A percentile compares a stretch with the other conserved stretches of the same genome.
Conservation (phyloP, 1,140 invertebrate genomes). For the Drosophila subobscura region DNA sequence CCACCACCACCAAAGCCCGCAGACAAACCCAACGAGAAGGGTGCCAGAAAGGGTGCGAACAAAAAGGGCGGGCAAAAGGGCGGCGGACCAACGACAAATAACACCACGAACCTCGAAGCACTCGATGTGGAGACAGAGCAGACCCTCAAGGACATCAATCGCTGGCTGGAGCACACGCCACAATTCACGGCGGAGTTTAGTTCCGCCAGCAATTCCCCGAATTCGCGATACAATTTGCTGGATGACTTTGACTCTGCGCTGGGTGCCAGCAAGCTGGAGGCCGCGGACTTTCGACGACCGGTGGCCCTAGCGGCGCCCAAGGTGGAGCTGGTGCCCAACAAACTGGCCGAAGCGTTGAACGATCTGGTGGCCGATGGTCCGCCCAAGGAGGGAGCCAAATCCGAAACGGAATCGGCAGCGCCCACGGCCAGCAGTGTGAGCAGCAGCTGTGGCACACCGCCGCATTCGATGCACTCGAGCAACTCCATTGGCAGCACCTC, state of each 20-base stretch:
- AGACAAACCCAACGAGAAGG: slow-evolving; percentile 62
- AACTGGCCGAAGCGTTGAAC: slow-evolving; percentile 70
- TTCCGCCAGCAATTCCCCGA: slow-evolving; percentile 89
- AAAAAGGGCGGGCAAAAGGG: slow-evolving; percentile 67
- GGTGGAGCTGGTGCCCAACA: slow-evolving; percentile 70
- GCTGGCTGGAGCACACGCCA: slow-evolving; percentile 93
- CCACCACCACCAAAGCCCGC: slow-evolving; percentile 68
- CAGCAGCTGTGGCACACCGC: slow-evolving; percentile 75
- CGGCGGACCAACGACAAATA: slow-evolving; percentile 70
- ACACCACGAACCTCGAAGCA: slow-evolving; percentile 88
- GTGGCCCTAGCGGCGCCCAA: slow-evolving; percentile 70
- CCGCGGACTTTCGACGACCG: slow-evolving; percentile 72
- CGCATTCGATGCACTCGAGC: slow-evolving; percentile 77
- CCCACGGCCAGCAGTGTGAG: slow-evolving; percentile 74
- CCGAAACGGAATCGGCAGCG: slow-evolving; percentile 50
- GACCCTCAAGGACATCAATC: slow-evolving; percentile 94
- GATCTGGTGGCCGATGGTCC: slow-evolving; percentile 64
- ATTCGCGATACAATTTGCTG: slow-evolving; percentile 84
- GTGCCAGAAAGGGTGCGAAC: slow-evolving; percentile 53
- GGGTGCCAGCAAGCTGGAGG: slow-evolving; percentile 65
- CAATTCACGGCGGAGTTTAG: slow-evolving; percentile 89
- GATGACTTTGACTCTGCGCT: slow-evolving; percentile 85
- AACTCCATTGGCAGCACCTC: slow-evolving; percentile 79
- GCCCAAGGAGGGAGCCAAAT: slow-evolving; percentile 39
- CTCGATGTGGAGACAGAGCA: slow-evolving; percentile 91